Percentiles rank a stretch among this genome's conserved stretches.
These are phyloP conservation scores for Himalopsyche anomala DNA, from an alignment of 2,888 invertebrate species.

Conservation along the genomic window DNA sequence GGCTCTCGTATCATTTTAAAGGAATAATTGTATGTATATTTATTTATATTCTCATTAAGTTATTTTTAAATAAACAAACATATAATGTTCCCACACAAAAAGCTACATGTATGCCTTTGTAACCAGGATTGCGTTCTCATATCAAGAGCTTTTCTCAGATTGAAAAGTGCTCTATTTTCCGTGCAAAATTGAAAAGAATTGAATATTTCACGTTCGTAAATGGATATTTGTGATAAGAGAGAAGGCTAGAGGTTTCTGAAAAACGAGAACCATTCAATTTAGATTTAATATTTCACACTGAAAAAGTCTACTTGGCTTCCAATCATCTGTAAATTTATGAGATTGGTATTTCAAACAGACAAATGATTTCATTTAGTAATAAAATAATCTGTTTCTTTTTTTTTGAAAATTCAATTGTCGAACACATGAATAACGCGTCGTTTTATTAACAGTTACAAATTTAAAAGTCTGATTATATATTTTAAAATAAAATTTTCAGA, in stretches of 20 bases:
- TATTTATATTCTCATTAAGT: too few species aligned
- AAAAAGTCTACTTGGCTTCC: not conserved
- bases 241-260: not conserved
- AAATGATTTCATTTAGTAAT: not conserved
- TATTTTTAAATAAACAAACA: too few species aligned
- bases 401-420: too few species aligned
- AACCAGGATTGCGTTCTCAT: not conserved
- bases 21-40: too few species aligned
- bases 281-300: not conserved
- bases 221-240: slow-evolving; percentile 58
- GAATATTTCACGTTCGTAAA: slow-evolving; percentile 58
- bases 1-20: too few species aligned
- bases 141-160: not conserved
- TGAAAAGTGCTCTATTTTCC: slow-evolving; percentile 10
- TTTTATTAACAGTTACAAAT: too few species aligned
- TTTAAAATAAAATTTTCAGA: too few species aligned
- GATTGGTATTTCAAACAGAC: not conserved
- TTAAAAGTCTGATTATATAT: too few species aligned
- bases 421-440: too few species aligned
- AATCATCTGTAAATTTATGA: not conserved
- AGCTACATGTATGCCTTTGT: not conserved
- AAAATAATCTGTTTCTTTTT: not conserved
- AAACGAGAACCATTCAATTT: slow-evolving; percentile 3
- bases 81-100: too few species aligned
- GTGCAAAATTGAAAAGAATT: slow-evolving; percentile 49